Evolutionary conservation across 2,113 vertebrate genomes (phyloP).

Genomic region (Eretmochelys imbricata): DNA sequence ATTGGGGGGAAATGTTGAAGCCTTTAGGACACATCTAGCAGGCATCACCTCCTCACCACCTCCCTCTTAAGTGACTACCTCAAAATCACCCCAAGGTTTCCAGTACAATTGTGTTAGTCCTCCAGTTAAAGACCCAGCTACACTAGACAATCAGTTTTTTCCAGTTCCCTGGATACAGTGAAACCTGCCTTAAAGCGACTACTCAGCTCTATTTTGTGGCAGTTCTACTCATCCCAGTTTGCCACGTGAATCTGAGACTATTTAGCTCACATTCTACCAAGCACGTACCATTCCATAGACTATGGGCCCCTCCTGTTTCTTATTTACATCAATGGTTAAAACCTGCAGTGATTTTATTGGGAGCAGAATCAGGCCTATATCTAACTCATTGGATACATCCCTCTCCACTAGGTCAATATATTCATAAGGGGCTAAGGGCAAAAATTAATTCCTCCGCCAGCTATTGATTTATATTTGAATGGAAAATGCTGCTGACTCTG

Average conservation of each 20-base stretch:
- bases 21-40: neutral
- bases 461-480: neutral
- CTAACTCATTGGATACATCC: neutral
- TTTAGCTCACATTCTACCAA: neutral
- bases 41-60: neutral
- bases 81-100: neutral
- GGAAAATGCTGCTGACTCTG: neutral
- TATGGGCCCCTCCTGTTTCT: neutral
- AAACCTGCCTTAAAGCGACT: neutral
- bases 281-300: neutral
- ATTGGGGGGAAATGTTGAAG: neutral
- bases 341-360: neutral
- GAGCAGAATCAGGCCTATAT: neutral
- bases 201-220: neutral
- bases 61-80: neutral
- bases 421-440: neutral
- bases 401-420: neutral
- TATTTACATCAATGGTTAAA: neutral
- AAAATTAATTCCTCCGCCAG: neutral
- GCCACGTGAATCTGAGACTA: neutral
- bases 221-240: neutral
- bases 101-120: neutral
- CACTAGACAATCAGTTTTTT: neutral
- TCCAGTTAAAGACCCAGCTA: neutral
- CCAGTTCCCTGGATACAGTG: neutral